phyloP scores from a whole-genome alignment of 2,113 vertebrate genomes.

The Macheiramphus alcinus region DNA sequence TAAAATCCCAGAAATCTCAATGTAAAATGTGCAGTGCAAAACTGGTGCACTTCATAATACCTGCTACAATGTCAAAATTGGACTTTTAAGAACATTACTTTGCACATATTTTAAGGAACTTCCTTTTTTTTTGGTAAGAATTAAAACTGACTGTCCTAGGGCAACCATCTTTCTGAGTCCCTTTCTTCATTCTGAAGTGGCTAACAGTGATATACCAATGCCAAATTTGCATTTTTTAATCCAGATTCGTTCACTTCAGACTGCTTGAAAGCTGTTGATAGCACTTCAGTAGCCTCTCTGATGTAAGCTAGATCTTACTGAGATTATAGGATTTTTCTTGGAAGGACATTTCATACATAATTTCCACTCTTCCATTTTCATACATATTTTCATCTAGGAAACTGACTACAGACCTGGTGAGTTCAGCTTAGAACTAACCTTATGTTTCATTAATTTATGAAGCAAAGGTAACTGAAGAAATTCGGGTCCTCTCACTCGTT shows the following conservation, averaged over 20 bases:
- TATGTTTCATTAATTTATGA: not conserved
- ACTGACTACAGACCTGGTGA: not conserved
- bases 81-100: not conserved
- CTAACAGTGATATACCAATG: not conserved
- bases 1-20: not conserved
- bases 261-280: constrained; percentile 38
- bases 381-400: not conserved
- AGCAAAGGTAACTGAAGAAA: not conserved
- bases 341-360: not conserved
- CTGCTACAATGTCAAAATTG: not conserved
- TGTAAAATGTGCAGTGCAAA: not conserved
- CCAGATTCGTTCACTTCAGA: not conserved
- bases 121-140: not conserved
- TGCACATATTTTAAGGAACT: not conserved
- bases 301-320: not conserved
- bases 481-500: not conserved
- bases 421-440: not conserved
- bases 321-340: constrained; percentile 13
- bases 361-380: constrained; percentile 8
- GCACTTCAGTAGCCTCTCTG: constrained; percentile 17
- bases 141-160: not conserved
- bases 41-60: not conserved
- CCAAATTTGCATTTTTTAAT: not conserved
- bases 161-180: not conserved
- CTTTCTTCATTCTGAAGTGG: not conserved